phyloP scores from a whole-genome alignment of 1,140 invertebrate species.

The Panagrolaimus sp. region DNA sequence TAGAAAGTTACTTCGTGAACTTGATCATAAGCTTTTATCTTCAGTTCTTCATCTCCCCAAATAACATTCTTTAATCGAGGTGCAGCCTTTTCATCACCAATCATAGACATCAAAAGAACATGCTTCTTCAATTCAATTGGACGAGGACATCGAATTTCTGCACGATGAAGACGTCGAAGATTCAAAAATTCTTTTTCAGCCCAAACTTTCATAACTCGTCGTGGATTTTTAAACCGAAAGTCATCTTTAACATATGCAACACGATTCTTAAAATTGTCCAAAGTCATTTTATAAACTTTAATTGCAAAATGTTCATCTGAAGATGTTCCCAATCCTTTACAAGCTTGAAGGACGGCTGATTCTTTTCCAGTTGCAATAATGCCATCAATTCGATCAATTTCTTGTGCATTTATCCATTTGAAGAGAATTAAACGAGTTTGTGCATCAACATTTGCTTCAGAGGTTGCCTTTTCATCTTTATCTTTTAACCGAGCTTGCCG shows the following conservation, averaged over 20 bases:
- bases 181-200: conserved; percentile 88
- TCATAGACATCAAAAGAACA: conserved; percentile 80
- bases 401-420: conserved; percentile 74
- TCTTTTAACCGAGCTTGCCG: conserved; percentile 61
- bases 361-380: conserved; percentile 76
- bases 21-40: conserved; percentile 63
- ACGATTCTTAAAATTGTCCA: conserved; percentile 81
- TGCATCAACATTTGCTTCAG: conserved; percentile 73
- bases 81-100: conserved; percentile 74
- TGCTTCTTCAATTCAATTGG: conserved; percentile 76
- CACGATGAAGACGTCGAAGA: conserved; percentile 66
- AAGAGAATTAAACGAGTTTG: conserved; percentile 74
- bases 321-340: neutral
- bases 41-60: conserved; percentile 60
- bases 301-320: conserved; percentile 71
- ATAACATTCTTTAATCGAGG: conserved; percentile 76
- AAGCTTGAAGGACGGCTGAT: conserved; percentile 52
- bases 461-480: conserved; percentile 64
- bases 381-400: conserved; percentile 75
- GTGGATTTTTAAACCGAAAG: conserved; percentile 75
- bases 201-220: conserved; percentile 80
- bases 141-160: conserved; percentile 71
- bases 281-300: conserved; percentile 85
- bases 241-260: conserved; percentile 83
- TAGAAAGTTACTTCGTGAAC: conserved; percentile 60